Conservation (phyloP, 2,797 vertebrate species). For the Trematomus bernacchii region DNA sequence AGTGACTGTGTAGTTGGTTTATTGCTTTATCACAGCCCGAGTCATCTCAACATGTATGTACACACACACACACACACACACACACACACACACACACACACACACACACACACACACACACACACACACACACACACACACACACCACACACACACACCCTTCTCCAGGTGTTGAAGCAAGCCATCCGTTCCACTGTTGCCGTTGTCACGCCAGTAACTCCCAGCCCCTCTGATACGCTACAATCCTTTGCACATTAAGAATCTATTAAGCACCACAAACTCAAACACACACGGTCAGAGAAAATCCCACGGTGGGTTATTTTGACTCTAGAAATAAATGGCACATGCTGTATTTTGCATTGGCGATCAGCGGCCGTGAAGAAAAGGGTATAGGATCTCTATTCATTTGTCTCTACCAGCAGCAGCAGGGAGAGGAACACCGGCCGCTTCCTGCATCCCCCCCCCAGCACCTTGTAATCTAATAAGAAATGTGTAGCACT, state of each 20-base stretch:
- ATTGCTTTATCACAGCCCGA: constrained; percentile 68
- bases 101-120: constrained; percentile 34
- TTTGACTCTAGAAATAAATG: constrained; percentile 85
- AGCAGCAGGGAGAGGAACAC: constrained; percentile 56
- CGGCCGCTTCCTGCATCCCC: constrained; percentile 70
- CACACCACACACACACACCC: constrained; percentile 39
- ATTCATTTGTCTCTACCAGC: constrained; percentile 77
- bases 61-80: constrained; percentile 24
- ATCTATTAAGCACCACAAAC: constrained; percentile 71
- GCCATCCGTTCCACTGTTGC: constrained; percentile 76
- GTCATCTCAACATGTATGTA: constrained; percentile 34
- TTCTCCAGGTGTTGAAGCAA: constrained; percentile 81
- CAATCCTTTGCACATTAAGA: constrained; percentile 80
- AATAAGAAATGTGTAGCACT: constrained; percentile 87
- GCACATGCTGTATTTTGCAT: constrained; percentile 81
- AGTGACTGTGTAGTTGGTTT: constrained; percentile 62
- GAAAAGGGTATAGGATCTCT: constrained; percentile 65
- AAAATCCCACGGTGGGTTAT: constrained; percentile 67
- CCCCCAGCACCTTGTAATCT: constrained; percentile 84
- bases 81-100: constrained; percentile 35
- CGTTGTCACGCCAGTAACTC: constrained; percentile 75
- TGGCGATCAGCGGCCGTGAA: constrained; percentile 78
- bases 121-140: constrained; percentile 27
- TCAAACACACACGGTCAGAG: background rate
- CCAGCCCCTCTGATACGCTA: constrained; percentile 66